Conservation (phyloP, 2,888 invertebrate species). For the Cheilosia variabilis region DNA sequence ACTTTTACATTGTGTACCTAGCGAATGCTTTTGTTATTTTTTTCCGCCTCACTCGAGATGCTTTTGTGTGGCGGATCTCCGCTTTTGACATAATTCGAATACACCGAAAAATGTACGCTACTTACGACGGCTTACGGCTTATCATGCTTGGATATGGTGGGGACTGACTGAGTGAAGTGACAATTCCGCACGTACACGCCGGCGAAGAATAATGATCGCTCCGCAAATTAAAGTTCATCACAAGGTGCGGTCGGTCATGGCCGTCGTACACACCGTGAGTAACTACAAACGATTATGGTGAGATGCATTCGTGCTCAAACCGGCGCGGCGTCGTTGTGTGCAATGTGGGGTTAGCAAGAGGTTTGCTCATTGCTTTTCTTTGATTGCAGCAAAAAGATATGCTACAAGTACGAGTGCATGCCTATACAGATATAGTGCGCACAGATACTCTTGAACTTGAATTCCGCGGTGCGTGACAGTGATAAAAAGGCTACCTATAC, state of each 20-base stretch:
- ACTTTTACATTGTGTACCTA: slow-evolving; percentile 26
- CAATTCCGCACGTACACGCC: slow-evolving; percentile 24
- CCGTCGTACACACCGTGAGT: slow-evolving; percentile 17
- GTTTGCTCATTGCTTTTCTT: slow-evolving; percentile 18
- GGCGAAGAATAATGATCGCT: slow-evolving; percentile 35
- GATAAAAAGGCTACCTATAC: not conserved
- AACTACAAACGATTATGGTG: slow-evolving; percentile 40
- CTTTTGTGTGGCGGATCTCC: slow-evolving; percentile 10
- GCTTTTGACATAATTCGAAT: slow-evolving; percentile 6
- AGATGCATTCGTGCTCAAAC: not conserved
- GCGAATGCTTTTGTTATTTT: not conserved
- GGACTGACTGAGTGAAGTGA: slow-evolving; percentile 33
- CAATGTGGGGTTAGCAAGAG: slow-evolving; percentile 26
- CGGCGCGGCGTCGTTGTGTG: not conserved
- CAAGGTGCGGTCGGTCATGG: slow-evolving; percentile 57
- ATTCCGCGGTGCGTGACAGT: slow-evolving; percentile 56
- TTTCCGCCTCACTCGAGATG: slow-evolving; percentile 4
- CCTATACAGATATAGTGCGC: not conserved
- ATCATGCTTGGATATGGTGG: not conserved
- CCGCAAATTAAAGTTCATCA: slow-evolving; percentile 43
- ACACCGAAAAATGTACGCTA: slow-evolving; percentile 31
- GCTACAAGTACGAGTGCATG: not conserved
- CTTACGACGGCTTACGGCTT: slow-evolving; percentile 18
- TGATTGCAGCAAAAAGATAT: slow-evolving; percentile 27
- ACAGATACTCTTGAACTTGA: slow-evolving; percentile 58